Evolutionary conservation across 2,113 vertebrate species (phyloP).

Genomic region (Coptodon rendalli): DNA sequence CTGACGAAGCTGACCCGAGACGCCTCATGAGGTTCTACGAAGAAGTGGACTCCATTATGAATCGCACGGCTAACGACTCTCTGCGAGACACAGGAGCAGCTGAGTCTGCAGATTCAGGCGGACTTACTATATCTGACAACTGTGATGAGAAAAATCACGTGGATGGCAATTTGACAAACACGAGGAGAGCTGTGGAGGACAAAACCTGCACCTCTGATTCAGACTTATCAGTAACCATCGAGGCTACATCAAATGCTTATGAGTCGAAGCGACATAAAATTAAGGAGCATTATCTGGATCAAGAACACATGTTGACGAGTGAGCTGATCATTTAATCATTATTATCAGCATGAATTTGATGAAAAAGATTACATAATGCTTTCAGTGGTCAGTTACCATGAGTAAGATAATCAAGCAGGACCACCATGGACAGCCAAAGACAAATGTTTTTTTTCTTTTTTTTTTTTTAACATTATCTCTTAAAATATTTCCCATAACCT

Average conservation of each 20-base stretch:
- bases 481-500: background rate
- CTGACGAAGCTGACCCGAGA: constrained; percentile 64
- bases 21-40: constrained; percentile 83
- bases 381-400: background rate
- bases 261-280: background rate
- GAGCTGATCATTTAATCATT: background rate
- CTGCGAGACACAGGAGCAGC: background rate
- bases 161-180: background rate
- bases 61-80: constrained; percentile 16
- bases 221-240: background rate
- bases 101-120: background rate
- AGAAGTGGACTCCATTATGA: constrained; percentile 82
- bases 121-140: background rate
- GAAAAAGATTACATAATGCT: background rate
- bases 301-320: constrained; percentile 20
- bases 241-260: background rate
- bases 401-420: background rate
- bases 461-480: background rate
- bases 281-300: background rate
- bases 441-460: rapidly evolving
- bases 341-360: background rate
- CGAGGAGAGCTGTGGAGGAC: background rate
- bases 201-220: constrained; percentile 8
- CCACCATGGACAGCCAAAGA: background rate
- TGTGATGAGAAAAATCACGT: background rate